Evolutionary conservation across 2,888 invertebrate genomes (phyloP), one percentile per base, ranked within the genome.

Genomic region (Macrosiphum euphorbiae): DNA sequence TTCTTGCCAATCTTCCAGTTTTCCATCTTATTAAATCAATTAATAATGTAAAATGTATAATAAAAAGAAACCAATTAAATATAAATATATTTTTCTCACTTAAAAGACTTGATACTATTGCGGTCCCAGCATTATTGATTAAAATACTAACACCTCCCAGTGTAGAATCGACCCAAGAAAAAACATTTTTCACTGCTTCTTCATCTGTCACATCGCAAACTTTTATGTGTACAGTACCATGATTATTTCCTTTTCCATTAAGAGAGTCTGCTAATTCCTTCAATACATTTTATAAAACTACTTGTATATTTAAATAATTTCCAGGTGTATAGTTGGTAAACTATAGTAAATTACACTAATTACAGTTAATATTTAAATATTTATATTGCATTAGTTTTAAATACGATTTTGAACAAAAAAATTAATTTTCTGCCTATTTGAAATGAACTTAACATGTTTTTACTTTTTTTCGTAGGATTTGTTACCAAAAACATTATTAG

Each of bases 131-230:
- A 44, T 91, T 91, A 47, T 91, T 91, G 20, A 91, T 91, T 55
- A 91, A 85, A 44, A 91, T 91, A 44, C 86, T 86, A 41, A 67
- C 52, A 44, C 91, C 86, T 35, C 91, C 91, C 11, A 91, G 28
- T 24, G 50, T 20, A 44, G 55, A 55, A 58, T 91, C 91, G 3
- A 91, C 55, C 91, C 91, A 91, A 16, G 44, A 55, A 85, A 91
- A 91, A 16, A 91, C 91, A 44, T 86, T 44, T 91, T 91, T 91
- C 16, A 91, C 84, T 20, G 91, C 55, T 52, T 85, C 20, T n/a
- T 91, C 91, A 11, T 91, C 28, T 10, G 91, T 91, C 16, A 91
- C 84, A 47, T 91, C 91, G 10, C 91, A 91, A 28, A 58, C 55
- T 85, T 85, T 91, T 44, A 41, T 44, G 24, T 89, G 47, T 13